Base-by-base conservation (phyloP, 2,113 vertebrate genomes). In the Myotis davidii region DNA sequence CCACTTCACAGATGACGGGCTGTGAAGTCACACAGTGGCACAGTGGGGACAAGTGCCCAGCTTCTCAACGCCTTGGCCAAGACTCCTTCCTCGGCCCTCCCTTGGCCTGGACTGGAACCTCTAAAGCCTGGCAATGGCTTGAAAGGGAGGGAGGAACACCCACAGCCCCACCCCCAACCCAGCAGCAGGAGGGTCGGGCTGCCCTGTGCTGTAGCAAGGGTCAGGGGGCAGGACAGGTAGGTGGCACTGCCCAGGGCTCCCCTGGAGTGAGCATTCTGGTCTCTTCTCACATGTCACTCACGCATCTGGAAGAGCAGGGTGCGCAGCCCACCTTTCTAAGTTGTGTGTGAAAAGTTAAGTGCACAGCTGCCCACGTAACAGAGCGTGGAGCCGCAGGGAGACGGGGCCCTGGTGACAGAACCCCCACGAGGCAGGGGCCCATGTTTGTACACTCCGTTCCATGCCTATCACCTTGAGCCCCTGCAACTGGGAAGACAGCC, bases 201-300 rank as follows among this genome's bases (percentile, higher is more conserved):
- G 16, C 23, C 21, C 23, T 0, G 0, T 4, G 21, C 20, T n/a
- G 29, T 32, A 13, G 10, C 0, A 0, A 59, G 20, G 50, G 59
- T 56, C 34, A 52, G 48, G 64, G 59, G 20, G 9, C 3, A 0
- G 27, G 52, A 78, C 27, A 25, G 9, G 21, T 20, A 48, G 17
- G 6, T 0, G 4, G 17, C 1, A 0, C 39, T 32, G 27, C 65
- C 83, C 84, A 5, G 48, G 29, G 16, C 1, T 50, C 48, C n/a
- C n/a, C 48, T 45, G 61, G 56, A 32, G 16, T 29, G 18, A 82
- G n/a, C 6, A 32, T 12, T n/a, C 21, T 11, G 2, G 16, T 6
- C 42, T 78, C 73, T 50, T 74, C 45, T 16, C 11, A 3, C 45
- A 45, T 11, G 45, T 21, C 9, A 3, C 37, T 45, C 9, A 6